phyloP scores from a whole-genome alignment of 1,140 invertebrate genomes.

The Tenebrio molitor region DNA sequence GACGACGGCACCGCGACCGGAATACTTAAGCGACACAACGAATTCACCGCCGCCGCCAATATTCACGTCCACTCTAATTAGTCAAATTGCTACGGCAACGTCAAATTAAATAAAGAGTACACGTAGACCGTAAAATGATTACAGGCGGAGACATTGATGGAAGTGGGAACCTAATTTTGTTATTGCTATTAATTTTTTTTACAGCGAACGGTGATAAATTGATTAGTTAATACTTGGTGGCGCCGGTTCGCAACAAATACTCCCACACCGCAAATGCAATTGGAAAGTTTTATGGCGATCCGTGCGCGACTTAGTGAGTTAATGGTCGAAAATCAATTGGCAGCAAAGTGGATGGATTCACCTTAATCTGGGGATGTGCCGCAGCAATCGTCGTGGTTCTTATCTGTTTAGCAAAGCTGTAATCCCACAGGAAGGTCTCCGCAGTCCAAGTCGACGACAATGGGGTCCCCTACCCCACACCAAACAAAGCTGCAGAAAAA shows the following conservation, averaged over 20 bases:
- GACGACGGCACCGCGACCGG: constrained; percentile 23
- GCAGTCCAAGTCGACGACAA: too few relatives aligned
- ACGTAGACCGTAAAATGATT: not conserved
- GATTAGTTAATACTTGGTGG: too few relatives aligned
- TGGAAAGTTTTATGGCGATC: constrained; percentile 17
- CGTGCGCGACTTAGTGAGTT: constrained; percentile 6
- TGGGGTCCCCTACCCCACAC: too few relatives aligned
- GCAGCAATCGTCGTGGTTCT: too few relatives aligned
- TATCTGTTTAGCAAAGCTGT: too few relatives aligned
- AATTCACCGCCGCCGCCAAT: constrained; percentile 27
- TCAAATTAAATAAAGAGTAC: constrained; percentile 35
- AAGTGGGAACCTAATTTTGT: not conserved
- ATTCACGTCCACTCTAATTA: constrained; percentile 39
- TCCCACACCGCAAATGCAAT: not conserved
- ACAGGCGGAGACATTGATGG: constrained; percentile 14
- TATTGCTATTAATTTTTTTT: constrained; percentile 26
- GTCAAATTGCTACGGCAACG: constrained; percentile 35
- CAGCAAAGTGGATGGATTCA: constrained; percentile 6
- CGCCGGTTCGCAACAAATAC: too few relatives aligned
- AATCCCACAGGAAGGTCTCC: too few relatives aligned
- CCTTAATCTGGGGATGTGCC: not conserved
- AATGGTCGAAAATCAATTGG: constrained; percentile 18
- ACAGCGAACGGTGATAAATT: not conserved
- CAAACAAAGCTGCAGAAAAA: too few relatives aligned
- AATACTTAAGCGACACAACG: constrained; percentile 28